Percentiles rank a stretch among this genome's conserved stretches.
Evolutionary conservation across 2,113 vertebrate genomes (phyloP).

Genomic region (Coptodon rendalli): DNA sequence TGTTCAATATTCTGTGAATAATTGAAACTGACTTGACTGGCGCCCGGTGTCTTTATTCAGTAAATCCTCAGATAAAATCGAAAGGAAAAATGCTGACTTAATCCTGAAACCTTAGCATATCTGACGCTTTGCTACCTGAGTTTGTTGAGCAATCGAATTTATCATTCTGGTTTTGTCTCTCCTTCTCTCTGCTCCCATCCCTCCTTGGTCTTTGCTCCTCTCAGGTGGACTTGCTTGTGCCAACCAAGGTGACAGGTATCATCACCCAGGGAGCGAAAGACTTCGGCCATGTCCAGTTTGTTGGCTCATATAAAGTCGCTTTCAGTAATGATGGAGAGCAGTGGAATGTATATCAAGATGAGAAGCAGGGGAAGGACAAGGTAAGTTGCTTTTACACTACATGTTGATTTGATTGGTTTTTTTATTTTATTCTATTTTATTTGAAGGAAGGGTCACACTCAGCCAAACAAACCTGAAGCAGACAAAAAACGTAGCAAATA

Average conservation of each 20-base stretch:
- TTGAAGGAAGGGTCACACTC: background rate
- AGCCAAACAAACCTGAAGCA: background rate
- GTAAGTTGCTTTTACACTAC: constrained; percentile 61
- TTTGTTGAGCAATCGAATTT: background rate
- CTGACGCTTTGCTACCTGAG: background rate
- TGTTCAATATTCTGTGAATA: constrained; percentile 70
- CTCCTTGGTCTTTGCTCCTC: background rate
- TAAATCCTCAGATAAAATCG: constrained; percentile 31
- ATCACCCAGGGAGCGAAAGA: constrained; percentile 99
- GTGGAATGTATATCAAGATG: constrained; percentile 92
- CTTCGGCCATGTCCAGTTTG: constrained; percentile 96
- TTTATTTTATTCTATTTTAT: background rate
- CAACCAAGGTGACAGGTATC: constrained; percentile 93
- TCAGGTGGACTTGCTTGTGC: constrained; percentile 88
- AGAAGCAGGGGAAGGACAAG: constrained; percentile 97
- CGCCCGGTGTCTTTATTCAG: constrained; percentile 40
- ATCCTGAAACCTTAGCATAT: background rate
- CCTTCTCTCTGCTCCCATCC: background rate
- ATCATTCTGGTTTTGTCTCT: background rate
- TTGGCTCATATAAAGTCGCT: constrained; percentile 95
- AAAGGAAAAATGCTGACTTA: constrained; percentile 20
- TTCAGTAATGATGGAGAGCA: constrained; percentile 90
- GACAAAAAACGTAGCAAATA: background rate
- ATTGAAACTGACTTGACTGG: constrained; percentile 57
- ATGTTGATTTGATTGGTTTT: background rate